These are phyloP conservation scores for Scomber japonicus DNA, from an alignment of 2,113 vertebrate genomes.

Conservation along the genomic window DNA sequence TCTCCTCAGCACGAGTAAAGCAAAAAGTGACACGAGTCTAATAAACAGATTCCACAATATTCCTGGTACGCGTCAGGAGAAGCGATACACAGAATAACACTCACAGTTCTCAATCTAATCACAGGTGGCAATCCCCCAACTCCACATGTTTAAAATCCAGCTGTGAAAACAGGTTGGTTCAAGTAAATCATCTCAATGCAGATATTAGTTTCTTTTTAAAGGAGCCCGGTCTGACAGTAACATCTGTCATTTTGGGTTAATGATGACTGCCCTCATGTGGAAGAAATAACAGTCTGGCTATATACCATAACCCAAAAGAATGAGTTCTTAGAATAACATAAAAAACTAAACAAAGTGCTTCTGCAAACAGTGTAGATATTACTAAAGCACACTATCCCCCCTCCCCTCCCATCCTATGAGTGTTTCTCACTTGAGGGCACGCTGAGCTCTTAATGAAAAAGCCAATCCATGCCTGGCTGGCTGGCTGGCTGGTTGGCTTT, in stretches of 20 bases:
- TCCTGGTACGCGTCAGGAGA: not conserved
- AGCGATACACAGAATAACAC: not conserved
- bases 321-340: not conserved
- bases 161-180: conserved; percentile 34
- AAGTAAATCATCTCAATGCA: conserved; percentile 3
- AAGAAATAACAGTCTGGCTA: conserved; percentile 41
- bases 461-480: too few species aligned
- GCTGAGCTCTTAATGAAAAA: not conserved
- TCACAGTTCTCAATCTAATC: too few species aligned
- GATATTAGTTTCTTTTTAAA: not conserved
- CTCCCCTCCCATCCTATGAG: too few species aligned
- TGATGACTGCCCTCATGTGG: conserved; percentile 82
- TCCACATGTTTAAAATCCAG: conserved; percentile 23
- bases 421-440: not conserved
- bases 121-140: not conserved
- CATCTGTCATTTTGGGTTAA: conserved; percentile 49
- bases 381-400: too few species aligned
- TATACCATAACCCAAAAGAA: not conserved
- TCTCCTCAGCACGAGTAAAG: not conserved
- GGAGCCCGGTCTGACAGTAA: conserved; percentile 15
- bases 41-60: not conserved
- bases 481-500: too few species aligned
- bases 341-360: not conserved
- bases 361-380: not conserved
- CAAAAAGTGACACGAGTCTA: not conserved